Percentiles rank a stretch among this genome's conserved stretches.
phyloP scores from a whole-genome alignment of 2,888 invertebrate genomes.

The Iphiclides podalirius region DNA sequence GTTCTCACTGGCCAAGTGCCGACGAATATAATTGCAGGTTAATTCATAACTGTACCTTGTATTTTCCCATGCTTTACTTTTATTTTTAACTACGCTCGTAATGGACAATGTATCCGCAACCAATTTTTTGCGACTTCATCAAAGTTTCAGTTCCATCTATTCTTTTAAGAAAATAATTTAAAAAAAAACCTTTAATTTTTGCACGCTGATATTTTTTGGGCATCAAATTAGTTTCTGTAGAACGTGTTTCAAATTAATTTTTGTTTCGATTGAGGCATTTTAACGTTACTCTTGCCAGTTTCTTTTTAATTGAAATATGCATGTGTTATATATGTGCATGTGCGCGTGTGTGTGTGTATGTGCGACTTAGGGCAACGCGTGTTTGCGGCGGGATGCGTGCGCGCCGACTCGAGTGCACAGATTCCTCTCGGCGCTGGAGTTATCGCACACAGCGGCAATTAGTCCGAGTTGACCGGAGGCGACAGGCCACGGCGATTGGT shows the following conservation, averaged over 20 bases:
- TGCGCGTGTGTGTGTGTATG: not conserved
- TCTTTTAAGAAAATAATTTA: not conserved
- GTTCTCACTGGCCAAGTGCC: conserved; percentile 70
- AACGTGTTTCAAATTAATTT: no score
- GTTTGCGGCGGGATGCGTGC: conserved; percentile 36
- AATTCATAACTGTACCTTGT: conserved; percentile 53
- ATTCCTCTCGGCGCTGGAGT: conserved; percentile 69
- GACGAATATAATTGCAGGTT: conserved; percentile 66
- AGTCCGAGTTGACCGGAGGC: conserved; percentile 79
- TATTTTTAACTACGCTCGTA: conserved; percentile 35
- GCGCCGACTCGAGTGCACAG: conserved; percentile 65
- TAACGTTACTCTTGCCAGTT: not conserved
- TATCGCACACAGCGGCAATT: conserved; percentile 79
- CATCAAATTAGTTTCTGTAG: no score
- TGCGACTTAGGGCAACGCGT: not conserved
- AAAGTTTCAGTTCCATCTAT: not conserved
- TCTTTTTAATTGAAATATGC: conserved; percentile 5
- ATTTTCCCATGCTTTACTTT: conserved; percentile 70
- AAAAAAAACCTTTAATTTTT: no score
- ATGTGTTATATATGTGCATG: conserved; percentile 4
- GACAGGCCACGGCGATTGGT: conserved; percentile 68
- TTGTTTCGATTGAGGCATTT: not conserved
- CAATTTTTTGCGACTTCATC: not conserved
- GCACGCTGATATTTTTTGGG: no score
- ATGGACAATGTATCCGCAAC: conserved; percentile 42